phyloP scores from a whole-genome alignment of 2,113 vertebrate genomes.

The Chroicocephalus ridibundus region DNA sequence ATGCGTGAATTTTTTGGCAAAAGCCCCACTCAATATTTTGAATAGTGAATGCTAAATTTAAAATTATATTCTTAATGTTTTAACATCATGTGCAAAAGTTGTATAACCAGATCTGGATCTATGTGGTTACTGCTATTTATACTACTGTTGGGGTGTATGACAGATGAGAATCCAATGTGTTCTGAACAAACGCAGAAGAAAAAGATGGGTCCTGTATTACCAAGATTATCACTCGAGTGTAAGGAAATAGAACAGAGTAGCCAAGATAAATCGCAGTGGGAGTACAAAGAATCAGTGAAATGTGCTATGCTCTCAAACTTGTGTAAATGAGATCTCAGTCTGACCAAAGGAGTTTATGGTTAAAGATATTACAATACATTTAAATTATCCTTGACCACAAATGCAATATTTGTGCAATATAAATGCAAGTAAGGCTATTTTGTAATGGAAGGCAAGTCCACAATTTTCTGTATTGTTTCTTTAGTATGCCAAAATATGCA shows the following conservation, averaged over 20 bases:
- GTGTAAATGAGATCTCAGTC: background rate
- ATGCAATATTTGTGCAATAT: background rate
- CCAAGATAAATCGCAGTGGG: background rate
- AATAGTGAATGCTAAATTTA: background rate
- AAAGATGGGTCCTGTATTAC: background rate
- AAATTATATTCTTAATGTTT: background rate
- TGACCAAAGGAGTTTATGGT: background rate
- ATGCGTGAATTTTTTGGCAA: background rate
- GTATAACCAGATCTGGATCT: background rate
- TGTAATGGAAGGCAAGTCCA: background rate
- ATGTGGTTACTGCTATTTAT: constrained; percentile 1
- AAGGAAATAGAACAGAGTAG: background rate
- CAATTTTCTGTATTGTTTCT: background rate
- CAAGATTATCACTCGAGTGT: background rate
- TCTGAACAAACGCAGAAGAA: background rate
- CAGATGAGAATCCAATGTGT: background rate
- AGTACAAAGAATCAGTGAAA: background rate
- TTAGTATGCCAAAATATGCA: background rate
- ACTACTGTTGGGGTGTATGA: background rate
- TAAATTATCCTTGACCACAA: background rate
- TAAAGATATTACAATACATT: background rate
- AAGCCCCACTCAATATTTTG: background rate
- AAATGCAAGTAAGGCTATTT: background rate
- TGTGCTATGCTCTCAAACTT: background rate
- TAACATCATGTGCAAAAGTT: background rate